Base-by-base conservation (phyloP, 2,797 vertebrate genomes). In the Sciaenops ocellatus region DNA sequence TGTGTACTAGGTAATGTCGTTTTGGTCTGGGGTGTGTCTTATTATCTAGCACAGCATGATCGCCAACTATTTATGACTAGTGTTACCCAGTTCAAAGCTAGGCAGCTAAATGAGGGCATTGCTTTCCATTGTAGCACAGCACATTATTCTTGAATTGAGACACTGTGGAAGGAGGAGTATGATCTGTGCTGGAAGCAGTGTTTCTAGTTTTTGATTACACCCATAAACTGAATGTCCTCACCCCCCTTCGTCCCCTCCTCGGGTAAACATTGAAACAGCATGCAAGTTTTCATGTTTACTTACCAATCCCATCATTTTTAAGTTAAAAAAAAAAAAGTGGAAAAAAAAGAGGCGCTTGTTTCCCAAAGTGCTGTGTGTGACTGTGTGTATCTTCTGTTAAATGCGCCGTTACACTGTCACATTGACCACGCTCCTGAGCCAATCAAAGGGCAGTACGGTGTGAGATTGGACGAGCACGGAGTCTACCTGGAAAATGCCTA, bases 231-330 rank as follows among this genome's bases (percentile, higher is more conserved):
- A 89, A 78, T 78, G 80, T 78, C 87, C 69, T 85, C 83, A 78
- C 38, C 50, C 74, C 67, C 61, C 59, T 80, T 61, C 13, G 73
- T 73, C 73, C 76, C 76, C 62, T 87, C 70, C 76, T 82, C 79
- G 69, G 74, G 90, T 93, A 92, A 94, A 93, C 92, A 93, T 90
- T 15, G 57, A 93, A 94, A 91, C 90, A 94, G 91, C 93, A 94
- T 90, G 90, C 34, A 4, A 17, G 91, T 92, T 90, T 94, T 91
- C 66, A 92, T 94, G 94, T 94, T 95, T 95, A 91, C 92, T 76
- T 63, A 64, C 73, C 72, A 46, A 82, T 77, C 76, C 72, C 80
- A 83, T 93, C 79, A 79, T 85, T 85, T 85, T 85, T 24, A 57
- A 83, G 22, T 71, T 17, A 57, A 52, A 65, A 22, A 56, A 55